Evolutionary conservation across 1,140 invertebrate species (phyloP), one percentile per base, ranked within the genome.

Genomic region (Pachypsylla venusta): DNA sequence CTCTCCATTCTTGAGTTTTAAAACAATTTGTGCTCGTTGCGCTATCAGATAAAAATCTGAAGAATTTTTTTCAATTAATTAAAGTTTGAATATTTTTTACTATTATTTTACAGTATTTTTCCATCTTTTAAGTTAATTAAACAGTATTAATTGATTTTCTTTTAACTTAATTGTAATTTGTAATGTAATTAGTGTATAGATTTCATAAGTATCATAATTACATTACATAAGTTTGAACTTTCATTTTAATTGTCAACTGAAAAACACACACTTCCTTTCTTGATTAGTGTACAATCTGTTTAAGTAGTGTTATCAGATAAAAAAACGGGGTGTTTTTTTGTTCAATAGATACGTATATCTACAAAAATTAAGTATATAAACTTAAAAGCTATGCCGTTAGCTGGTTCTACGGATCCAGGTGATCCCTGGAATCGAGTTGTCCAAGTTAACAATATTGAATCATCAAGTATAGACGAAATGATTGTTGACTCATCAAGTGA

Each of bases 401-500:
- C 62, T 20, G 62, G 62, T 35, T 54, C 60, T 12, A 57, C 56
- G 19, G 60, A 63, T 56, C 39, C 59, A 10, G 60, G 57, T 12
- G 62, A 63, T 40, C 57, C 60, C 28, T 63, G 62, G 62, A 56
- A 63, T 55, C 59, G 62, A 53, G 42, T 48, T 48, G 58, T 63
- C 25, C 58, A 53, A 30, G 20, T 63, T n/a, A 61, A 61, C 26
- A 28, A 61, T 69, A 20, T 28, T 22, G 25, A 57, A 35, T 30
- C 39, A 30, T 27, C 25, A 55, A 25, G 2, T 26, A 25, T 35
- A 25, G 56, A 55, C 39, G 58, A 63, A 26, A 62, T 64, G 1
- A 55, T 72, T 56, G 70, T 70, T 58, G 70, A 67, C 40, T 68
- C 70, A 3, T 25, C 54, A 5, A 27, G 63, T 65, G 58, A 57